phyloP scores from a whole-genome alignment of 2,888 invertebrate species.

The Drosophila mercatorum region DNA sequence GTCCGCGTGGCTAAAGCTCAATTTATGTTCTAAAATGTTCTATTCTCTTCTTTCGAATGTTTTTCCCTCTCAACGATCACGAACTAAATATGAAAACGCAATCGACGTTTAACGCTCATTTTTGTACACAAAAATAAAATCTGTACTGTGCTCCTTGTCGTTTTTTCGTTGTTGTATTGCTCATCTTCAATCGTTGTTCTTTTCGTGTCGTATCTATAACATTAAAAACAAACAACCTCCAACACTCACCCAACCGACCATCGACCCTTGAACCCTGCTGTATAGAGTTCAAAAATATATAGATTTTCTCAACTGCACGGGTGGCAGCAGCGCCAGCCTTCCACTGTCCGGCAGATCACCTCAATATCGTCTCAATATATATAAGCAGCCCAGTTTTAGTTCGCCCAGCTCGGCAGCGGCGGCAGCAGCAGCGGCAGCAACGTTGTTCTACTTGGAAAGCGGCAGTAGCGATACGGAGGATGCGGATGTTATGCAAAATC shows the following conservation, averaged over 20 bases:
- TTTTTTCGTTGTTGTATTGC: constrained; percentile 57
- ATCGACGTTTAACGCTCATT: constrained; percentile 60
- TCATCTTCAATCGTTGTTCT: constrained; percentile 54
- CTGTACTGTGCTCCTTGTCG: constrained; percentile 55
- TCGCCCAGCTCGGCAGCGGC: constrained; percentile 44
- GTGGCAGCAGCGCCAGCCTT: constrained; percentile 68
- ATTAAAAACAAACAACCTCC: constrained; percentile 31
- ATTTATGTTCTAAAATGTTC: constrained; percentile 50
- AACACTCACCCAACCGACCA: constrained; percentile 19
- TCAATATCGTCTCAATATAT: constrained; percentile 66
- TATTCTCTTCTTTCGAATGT: constrained; percentile 70
- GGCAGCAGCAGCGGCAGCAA: constrained; percentile 61
- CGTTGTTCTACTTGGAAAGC: constrained; percentile 72
- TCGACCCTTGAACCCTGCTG: neutral
- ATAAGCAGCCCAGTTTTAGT: constrained; percentile 51
- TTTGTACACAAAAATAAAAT: constrained; percentile 26
- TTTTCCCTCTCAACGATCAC: constrained; percentile 48
- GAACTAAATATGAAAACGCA: constrained; percentile 34
- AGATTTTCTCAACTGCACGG: constrained; percentile 87
- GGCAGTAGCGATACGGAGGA: constrained; percentile 73
- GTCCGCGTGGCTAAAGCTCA: neutral
- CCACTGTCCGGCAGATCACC: constrained; percentile 52
- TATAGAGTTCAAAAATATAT: constrained; percentile 85
- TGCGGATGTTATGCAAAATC: constrained; percentile 83
- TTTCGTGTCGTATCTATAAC: constrained; percentile 58